phyloP scores from a whole-genome alignment of 1,140 invertebrate species.

The Penaeus vannamei region DNA sequence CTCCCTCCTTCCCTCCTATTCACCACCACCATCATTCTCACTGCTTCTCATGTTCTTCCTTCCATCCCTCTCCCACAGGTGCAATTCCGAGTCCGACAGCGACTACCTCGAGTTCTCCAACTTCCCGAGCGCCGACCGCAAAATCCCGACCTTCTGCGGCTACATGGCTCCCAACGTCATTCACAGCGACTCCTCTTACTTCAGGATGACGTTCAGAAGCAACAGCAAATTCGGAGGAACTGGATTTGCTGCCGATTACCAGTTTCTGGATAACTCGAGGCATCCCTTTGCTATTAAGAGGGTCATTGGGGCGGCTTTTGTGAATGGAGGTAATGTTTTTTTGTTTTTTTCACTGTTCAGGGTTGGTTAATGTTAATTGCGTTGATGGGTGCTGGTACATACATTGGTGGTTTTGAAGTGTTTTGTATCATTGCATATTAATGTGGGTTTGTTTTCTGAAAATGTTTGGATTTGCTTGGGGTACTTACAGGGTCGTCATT shows the following conservation, averaged over 20 bases:
- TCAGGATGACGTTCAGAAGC: conserved; percentile 31
- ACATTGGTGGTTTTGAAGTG: no score
- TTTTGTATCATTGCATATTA: no score
- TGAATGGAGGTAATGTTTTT: no score
- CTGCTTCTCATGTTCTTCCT: no score
- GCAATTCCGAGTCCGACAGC: conserved; percentile 8
- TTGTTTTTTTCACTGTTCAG: no score
- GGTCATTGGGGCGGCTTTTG: not conserved
- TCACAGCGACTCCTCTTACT: conserved; percentile 33
- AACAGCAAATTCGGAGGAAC: conserved; percentile 38
- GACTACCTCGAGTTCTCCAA: conserved; percentile 40
- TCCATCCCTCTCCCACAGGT: not conserved
- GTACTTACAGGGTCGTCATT: no score
- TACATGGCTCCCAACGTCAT: not conserved
- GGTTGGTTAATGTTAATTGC: no score
- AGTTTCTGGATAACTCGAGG: conserved; percentile 32
- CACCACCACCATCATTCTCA: no score
- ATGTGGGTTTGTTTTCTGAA: no score
- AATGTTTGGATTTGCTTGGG: no score
- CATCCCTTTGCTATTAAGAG: conserved; percentile 34
- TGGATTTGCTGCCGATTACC: conserved; percentile 33
- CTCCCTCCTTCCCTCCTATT: no score
- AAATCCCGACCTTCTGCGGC: conserved; percentile 39
- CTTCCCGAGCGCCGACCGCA: conserved; percentile 31
- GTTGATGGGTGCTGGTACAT: no score